Percentiles rank a stretch among this genome's conserved stretches.
Conservation (phyloP, 2,113 vertebrate species). For the Bujurquina vittata region DNA sequence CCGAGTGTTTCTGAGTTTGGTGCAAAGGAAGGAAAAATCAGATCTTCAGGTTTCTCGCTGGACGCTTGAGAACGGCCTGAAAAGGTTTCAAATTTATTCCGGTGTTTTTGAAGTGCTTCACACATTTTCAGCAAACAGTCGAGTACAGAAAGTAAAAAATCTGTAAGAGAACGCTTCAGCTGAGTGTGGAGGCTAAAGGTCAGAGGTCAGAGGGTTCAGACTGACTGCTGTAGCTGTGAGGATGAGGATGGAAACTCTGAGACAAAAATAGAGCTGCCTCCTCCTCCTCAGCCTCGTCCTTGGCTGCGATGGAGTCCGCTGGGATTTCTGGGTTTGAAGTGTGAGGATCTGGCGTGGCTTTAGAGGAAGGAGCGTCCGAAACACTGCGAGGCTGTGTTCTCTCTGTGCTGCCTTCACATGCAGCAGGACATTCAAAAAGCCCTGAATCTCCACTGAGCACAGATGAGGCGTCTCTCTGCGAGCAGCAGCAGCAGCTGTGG, state of each 20-base stretch:
- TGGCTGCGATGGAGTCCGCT: not conserved
- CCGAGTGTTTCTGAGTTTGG: not conserved
- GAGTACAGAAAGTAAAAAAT: not conserved
- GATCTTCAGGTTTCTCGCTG: not conserved
- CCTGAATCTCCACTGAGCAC: not conserved
- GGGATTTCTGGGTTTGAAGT: conserved; percentile 7
- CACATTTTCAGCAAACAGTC: too few relatives aligned
- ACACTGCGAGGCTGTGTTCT: conserved; percentile 20
- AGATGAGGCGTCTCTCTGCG: too few relatives aligned
- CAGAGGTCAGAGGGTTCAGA: conserved; percentile 17
- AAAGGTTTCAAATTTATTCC: not conserved
- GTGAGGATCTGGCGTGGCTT: conserved; percentile 12
- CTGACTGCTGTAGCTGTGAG: not conserved
- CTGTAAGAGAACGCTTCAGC: not conserved
- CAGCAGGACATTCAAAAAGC: not conserved
- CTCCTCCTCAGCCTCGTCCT: not conserved
- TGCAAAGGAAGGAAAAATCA: not conserved
- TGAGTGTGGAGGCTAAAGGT: conserved; percentile 11
- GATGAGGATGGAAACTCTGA: not conserved
- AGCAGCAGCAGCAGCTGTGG: too few relatives aligned
- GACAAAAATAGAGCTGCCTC: conserved; percentile 6
- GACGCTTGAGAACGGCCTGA: too few relatives aligned
- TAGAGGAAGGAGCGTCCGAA: not conserved
- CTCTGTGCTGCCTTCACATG: not conserved
- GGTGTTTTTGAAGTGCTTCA: not conserved